Conservation (phyloP, 2,888 invertebrate genomes). For the Sinelater perroti region DNA sequence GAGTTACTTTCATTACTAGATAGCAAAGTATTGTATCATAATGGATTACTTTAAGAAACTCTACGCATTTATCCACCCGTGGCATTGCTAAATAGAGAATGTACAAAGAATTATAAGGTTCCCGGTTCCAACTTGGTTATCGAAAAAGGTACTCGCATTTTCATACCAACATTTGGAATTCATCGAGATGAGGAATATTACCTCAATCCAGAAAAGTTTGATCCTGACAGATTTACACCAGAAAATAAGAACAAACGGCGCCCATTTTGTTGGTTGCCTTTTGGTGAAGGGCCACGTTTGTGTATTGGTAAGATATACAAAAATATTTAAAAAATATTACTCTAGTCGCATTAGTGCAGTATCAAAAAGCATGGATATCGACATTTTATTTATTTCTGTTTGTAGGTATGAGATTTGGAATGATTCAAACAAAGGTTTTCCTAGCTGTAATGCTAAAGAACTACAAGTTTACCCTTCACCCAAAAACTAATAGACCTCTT, state of each 20-base stretch:
- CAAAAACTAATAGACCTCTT: slow-evolving; percentile 39
- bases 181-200: slow-evolving; percentile 27
- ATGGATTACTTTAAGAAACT: slow-evolving; percentile 30
- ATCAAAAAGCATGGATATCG: too few relatives aligned
- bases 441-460: slow-evolving; percentile 37
- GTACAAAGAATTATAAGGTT: slow-evolving; percentile 18
- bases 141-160: slow-evolving; percentile 14
- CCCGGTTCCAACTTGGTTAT: slow-evolving; percentile 12
- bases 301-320: slow-evolving; percentile 23
- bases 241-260: slow-evolving; percentile 6
- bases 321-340: too few relatives aligned
- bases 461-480: slow-evolving; percentile 33
- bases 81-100: slow-evolving; percentile 6
- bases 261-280: slow-evolving; percentile 28
- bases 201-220: slow-evolving; percentile 31
- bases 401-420: slow-evolving; percentile 42
- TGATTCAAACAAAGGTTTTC: slow-evolving; percentile 42
- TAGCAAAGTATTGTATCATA: not conserved
- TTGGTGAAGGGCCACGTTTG: slow-evolving; percentile 28
- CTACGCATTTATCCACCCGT: slow-evolving; percentile 15
- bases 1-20: slow-evolving; percentile 44
- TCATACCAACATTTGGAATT: slow-evolving; percentile 17
- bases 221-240: slow-evolving; percentile 28
- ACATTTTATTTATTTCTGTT: too few relatives aligned
- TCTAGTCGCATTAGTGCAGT: too few relatives aligned